phyloP scores from a whole-genome alignment of 2,888 invertebrate genomes.

The Apodemia duryi region DNA sequence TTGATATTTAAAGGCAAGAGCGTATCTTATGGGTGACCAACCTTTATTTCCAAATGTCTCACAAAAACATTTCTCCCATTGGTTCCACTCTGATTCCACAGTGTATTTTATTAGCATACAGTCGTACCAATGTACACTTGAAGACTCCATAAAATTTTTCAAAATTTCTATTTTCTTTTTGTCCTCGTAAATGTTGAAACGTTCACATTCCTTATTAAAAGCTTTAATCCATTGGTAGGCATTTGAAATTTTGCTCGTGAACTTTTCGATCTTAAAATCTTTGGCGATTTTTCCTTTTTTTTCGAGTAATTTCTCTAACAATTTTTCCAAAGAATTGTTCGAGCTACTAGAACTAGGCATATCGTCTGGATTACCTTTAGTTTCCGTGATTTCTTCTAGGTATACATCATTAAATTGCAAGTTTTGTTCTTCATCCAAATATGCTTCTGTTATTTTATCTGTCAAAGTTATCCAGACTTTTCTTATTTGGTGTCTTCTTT shows the following conservation, averaged over 20 bases:
- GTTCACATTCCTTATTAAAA: too few relatives aligned
- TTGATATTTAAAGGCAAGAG: slow-evolving; percentile 30
- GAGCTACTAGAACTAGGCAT: slow-evolving; percentile 7
- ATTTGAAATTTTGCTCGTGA: too few relatives aligned
- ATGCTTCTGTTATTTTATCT: neutral
- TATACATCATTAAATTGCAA: slow-evolving; percentile 20
- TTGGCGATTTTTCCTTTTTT: slow-evolving; percentile 15
- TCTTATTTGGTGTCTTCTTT: slow-evolving; percentile 24
- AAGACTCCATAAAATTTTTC: slow-evolving; percentile 24
- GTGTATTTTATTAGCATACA: slow-evolving; percentile 28
- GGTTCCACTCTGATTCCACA: slow-evolving; percentile 20
- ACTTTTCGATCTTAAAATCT: too few relatives aligned
- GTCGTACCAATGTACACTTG: slow-evolving; percentile 28
- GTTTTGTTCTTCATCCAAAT: slow-evolving; percentile 19
- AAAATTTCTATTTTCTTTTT: slow-evolving; percentile 27
- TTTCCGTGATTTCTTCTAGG: too few relatives aligned
- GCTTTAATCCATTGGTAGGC: too few relatives aligned
- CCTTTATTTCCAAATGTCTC: slow-evolving; percentile 30
- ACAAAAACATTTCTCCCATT: too few relatives aligned
- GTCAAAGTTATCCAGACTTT: slow-evolving; percentile 22
- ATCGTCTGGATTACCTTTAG: neutral
- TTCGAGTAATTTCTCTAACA: slow-evolving; percentile 16
- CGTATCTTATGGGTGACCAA: slow-evolving; percentile 32
- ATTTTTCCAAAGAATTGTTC: slow-evolving; percentile 19
- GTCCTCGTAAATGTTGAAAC: slow-evolving; percentile 25